These are phyloP conservation scores for Oryzaephilus surinamensis DNA, from an alignment of 1,140 invertebrate genomes.

Conservation along the genomic window DNA sequence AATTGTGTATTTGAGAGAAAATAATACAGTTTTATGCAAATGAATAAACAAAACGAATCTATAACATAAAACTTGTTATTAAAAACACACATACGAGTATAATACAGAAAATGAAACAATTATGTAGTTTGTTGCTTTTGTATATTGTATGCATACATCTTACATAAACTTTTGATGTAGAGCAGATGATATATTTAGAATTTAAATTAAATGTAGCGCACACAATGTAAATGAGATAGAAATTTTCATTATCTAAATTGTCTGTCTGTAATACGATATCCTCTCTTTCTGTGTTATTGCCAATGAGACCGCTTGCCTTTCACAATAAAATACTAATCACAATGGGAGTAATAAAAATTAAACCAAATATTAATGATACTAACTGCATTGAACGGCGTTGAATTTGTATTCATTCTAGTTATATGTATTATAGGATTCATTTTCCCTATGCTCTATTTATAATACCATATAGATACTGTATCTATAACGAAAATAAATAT, in stretches of 20 bases:
- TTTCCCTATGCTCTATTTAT: neutral
- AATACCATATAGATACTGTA: neutral
- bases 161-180: conserved; percentile 10
- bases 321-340: conserved; percentile 8
- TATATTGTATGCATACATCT: too few relatives aligned
- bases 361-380: conserved; percentile 15
- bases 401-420: neutral
- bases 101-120: conserved; percentile 7
- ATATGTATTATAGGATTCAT: neutral
- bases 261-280: conserved; percentile 28
- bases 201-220: conserved; percentile 10
- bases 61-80: neutral
- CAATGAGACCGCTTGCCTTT: conserved; percentile 17
- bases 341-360: conserved; percentile 23
- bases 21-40: too few relatives aligned
- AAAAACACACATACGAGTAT: conserved; percentile 2
- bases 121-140: too few relatives aligned
- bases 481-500: neutral
- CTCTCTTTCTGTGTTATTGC: too few relatives aligned
- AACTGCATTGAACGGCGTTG: conserved; percentile 5
- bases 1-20: too few relatives aligned
- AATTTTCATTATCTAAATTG: conserved; percentile 31
- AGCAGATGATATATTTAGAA: conserved; percentile 7
- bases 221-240: conserved; percentile 26
- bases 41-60: neutral